Evolutionary conservation across 2,797 vertebrate species (phyloP).

Genomic region (Malacoraja senta): DNA sequence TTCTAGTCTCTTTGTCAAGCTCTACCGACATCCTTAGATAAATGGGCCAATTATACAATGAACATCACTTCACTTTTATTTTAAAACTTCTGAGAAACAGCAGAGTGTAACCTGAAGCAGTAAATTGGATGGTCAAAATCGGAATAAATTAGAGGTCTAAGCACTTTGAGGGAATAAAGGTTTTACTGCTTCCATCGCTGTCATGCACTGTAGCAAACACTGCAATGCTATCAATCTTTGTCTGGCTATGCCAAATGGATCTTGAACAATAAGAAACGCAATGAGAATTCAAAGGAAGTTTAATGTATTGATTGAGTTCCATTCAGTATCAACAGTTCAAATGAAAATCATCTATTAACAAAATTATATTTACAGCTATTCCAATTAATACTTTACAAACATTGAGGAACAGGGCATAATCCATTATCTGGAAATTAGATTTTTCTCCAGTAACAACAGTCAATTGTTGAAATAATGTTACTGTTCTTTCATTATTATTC

Average conservation of each 20-base stretch:
- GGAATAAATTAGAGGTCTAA: not conserved
- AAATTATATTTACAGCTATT: not conserved
- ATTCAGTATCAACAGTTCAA: not conserved
- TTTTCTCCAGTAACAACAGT: not conserved
- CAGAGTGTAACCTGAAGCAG: not conserved
- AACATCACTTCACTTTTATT: not conserved
- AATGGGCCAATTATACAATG: slow-evolving; percentile 7
- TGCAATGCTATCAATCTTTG: not conserved
- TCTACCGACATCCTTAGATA: not conserved
- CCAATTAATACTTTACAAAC: not conserved
- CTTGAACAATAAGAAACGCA: not conserved
- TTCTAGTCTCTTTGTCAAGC: not conserved
- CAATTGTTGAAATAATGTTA: not conserved
- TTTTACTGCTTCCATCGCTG: not conserved
- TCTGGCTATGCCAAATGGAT: not conserved
- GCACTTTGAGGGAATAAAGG: not conserved
- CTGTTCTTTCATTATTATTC: not conserved
- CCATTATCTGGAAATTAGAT: not conserved
- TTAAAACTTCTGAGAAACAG: not conserved
- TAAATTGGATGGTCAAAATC: not conserved
- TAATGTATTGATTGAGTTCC: not conserved
- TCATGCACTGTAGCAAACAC: not conserved
- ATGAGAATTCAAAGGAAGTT: not conserved
- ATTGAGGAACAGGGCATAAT: not conserved
- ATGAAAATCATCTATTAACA: not conserved